These are phyloP conservation scores for Drosophila navojoa DNA, from an alignment of 1,140 invertebrate genomes.

Conservation along the genomic window DNA sequence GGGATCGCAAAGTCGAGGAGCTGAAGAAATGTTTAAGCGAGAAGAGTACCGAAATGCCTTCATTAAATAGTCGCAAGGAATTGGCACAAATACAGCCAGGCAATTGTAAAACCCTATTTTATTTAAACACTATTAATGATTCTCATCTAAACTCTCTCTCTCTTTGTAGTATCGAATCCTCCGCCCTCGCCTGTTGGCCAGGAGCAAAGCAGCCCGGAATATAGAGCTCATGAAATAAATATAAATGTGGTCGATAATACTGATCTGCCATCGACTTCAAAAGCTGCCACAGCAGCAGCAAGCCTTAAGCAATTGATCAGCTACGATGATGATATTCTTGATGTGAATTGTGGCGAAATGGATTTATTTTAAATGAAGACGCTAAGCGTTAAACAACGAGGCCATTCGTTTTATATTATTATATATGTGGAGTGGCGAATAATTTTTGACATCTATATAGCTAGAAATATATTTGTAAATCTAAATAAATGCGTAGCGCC, in stretches of 20 bases:
- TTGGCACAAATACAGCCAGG: conserved; percentile 85
- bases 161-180: conserved; percentile 87
- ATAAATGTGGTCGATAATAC: conserved; percentile 84
- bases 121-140: neutral
- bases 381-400: conserved; percentile 54
- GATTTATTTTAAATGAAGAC: conserved; percentile 87
- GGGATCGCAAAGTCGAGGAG: conserved; percentile 87
- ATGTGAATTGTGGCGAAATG: conserved; percentile 89
- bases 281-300: conserved; percentile 54
- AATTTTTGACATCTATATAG: conserved; percentile 54
- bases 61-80: conserved; percentile 85
- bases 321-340: conserved; percentile 89
- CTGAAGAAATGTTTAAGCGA: conserved; percentile 85
- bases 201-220: conserved; percentile 88
- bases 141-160: neutral
- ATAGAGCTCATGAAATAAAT: conserved; percentile 85
- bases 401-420: conserved; percentile 29
- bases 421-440: conserved; percentile 25
- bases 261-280: conserved; percentile 81
- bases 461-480: conserved; percentile 76
- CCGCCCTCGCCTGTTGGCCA: conserved; percentile 91
- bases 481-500: conserved; percentile 69
- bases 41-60: conserved; percentile 86
- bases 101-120: conserved; percentile 71
- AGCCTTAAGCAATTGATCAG: conserved; percentile 70